Conservation (phyloP, 2,113 vertebrate species). For the Carassius gibelio region DNA sequence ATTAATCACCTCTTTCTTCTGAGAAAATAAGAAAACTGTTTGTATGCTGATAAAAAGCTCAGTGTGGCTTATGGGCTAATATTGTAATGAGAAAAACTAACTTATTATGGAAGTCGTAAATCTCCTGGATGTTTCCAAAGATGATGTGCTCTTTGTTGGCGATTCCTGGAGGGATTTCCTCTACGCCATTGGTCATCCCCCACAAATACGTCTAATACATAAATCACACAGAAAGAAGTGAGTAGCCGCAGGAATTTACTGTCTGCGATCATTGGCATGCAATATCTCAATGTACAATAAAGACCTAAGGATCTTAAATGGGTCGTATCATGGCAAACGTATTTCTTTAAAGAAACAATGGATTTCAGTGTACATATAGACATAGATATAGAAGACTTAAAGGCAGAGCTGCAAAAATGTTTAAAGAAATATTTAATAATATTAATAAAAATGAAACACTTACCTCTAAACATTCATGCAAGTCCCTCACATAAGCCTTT, state of each 20-base stretch:
- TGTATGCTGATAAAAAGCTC: background rate
- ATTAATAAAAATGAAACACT: slow-evolving; percentile 52
- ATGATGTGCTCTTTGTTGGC: slow-evolving; percentile 92
- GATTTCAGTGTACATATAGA: background rate
- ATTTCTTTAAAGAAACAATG: background rate
- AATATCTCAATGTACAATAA: background rate
- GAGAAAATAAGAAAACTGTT: background rate
- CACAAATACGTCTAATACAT: slow-evolving; percentile 89
- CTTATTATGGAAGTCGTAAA: slow-evolving; percentile 98
- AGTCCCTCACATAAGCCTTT: slow-evolving; percentile 94
- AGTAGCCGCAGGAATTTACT: background rate
- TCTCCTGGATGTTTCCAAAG: slow-evolving; percentile 98
- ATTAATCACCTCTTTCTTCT: background rate
- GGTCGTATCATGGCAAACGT: background rate
- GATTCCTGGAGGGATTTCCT: slow-evolving; percentile 92
- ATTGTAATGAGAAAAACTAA: slow-evolving; percentile 65
- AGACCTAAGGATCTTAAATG: background rate
- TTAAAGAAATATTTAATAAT: background rate
- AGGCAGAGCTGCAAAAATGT: background rate
- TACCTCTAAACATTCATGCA: slow-evolving; percentile 97
- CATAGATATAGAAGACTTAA: background rate
- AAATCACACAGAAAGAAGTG: background rate
- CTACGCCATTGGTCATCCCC: slow-evolving; percentile 95
- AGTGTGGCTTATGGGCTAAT: background rate
- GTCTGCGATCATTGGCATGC: background rate